Evolutionary conservation across 2,797 vertebrate species (phyloP).

Genomic region (Microtus californicus): DNA sequence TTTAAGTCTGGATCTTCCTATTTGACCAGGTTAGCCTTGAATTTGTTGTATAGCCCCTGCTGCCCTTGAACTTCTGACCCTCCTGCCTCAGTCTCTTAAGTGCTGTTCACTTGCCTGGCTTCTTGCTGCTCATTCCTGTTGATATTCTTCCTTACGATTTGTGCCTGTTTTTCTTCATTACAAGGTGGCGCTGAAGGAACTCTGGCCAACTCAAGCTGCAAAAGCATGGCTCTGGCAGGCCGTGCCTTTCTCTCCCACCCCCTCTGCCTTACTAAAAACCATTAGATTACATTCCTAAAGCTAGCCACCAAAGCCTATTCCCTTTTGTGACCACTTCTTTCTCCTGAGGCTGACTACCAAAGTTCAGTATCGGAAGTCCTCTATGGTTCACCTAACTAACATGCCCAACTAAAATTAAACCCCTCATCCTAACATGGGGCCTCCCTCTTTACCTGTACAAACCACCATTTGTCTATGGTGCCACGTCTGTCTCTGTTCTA

Average conservation of each 20-base stretch:
- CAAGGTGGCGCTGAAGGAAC: background rate
- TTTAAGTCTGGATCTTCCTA: background rate
- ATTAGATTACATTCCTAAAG: background rate
- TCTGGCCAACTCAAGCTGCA: background rate
- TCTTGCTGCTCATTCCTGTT: background rate
- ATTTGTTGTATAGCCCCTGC: background rate
- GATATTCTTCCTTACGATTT: background rate
- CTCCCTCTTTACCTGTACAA: background rate
- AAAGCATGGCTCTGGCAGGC: background rate
- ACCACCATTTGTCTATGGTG: background rate
- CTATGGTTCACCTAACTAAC: background rate
- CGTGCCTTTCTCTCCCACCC: background rate
- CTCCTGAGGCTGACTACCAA: background rate
- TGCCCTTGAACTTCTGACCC: background rate
- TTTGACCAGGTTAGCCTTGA: background rate
- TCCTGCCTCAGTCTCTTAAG: background rate
- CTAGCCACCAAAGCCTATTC: background rate
- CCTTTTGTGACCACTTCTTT: background rate
- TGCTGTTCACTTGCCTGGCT: background rate
- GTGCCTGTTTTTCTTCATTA: background rate
- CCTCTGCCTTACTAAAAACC: background rate
- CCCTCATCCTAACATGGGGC: background rate
- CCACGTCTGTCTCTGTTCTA: background rate
- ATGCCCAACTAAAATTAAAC: background rate
- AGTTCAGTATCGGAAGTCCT: background rate